Conservation (phyloP, 1,140 invertebrate genomes). For the Elymnias hypermnestra region DNA sequence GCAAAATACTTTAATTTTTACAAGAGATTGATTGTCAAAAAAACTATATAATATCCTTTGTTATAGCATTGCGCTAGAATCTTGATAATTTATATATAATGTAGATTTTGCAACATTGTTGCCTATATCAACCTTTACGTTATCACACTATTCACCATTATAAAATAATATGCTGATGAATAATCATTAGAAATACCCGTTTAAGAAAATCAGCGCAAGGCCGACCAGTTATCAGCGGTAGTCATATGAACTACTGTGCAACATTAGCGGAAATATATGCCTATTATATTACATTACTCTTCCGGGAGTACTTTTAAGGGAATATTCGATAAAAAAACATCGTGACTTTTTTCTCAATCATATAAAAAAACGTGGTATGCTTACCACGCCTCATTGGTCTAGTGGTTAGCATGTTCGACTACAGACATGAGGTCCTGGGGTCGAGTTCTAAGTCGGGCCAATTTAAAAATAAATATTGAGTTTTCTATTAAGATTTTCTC, state of each 20-base stretch:
- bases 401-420: too few relatives aligned
- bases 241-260: neutral
- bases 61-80: too few relatives aligned
- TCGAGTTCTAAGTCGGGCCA: too few relatives aligned
- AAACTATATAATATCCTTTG: too few relatives aligned
- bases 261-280: constrained; percentile 9
- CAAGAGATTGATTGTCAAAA: too few relatives aligned
- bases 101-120: constrained; percentile 2
- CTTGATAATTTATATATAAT: too few relatives aligned
- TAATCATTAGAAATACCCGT: constrained; percentile 14
- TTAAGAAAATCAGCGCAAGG: constrained; percentile 18
- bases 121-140: neutral
- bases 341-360: neutral
- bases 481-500: too few relatives aligned
- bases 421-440: too few relatives aligned
- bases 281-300: neutral
- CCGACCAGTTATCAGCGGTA: constrained; percentile 2
- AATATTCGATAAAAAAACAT: neutral
- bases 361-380: too few relatives aligned
- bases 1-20: too few relatives aligned
- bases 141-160: neutral
- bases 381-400: too few relatives aligned
- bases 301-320: neutral
- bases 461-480: too few relatives aligned
- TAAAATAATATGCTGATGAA: constrained; percentile 4